These are phyloP conservation scores for Ophraella communa DNA, from an alignment of 2,888 invertebrate species.

Conservation along the genomic window DNA sequence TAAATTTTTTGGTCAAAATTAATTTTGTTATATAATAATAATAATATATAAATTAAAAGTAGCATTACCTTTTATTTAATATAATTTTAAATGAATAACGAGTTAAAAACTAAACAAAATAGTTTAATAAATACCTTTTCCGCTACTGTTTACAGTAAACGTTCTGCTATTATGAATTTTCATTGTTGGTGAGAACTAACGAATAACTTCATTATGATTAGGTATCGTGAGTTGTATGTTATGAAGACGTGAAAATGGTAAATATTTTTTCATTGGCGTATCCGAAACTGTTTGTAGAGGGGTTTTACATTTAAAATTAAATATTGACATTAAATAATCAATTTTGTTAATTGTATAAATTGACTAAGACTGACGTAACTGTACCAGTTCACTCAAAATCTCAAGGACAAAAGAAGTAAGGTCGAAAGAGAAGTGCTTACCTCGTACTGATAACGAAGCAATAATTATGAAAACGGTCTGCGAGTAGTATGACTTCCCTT, in stretches of 20 bases:
- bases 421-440: too few species aligned
- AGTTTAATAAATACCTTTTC: not conserved
- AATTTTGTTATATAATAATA: too few species aligned
- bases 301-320: not conserved
- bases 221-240: not conserved
- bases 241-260: not conserved
- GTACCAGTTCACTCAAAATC: too few species aligned
- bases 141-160: not conserved
- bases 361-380: too few species aligned
- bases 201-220: not conserved
- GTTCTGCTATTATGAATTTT: not conserved
- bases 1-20: too few species aligned
- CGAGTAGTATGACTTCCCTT: too few species aligned
- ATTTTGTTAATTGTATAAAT: too few species aligned
- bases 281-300: not conserved
- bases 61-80: not conserved
- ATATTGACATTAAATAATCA: too few species aligned
- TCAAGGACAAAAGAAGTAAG: too few species aligned
- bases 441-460: too few species aligned
- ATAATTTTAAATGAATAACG: not conserved
- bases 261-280: constrained; percentile 4
- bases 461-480: too few species aligned
- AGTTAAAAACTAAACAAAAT: not conserved
- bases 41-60: too few species aligned
- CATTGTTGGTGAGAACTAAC: not conserved